Conservation (phyloP, 2,888 invertebrate genomes). For the Hirtodrosophila alboralis region DNA sequence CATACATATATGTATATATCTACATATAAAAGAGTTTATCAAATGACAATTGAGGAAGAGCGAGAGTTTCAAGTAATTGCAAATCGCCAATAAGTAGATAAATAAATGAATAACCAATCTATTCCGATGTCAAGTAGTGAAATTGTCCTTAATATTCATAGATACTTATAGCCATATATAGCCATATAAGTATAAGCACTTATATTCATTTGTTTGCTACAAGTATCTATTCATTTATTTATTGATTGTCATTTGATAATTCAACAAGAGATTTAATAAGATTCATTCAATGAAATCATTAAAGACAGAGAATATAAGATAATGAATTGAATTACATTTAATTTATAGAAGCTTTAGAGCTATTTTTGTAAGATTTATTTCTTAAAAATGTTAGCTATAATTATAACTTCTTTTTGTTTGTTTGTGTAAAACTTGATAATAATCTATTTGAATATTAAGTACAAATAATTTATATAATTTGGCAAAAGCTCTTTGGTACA, state of each 20-base stretch:
- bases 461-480: too few relatives aligned
- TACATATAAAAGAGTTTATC: constrained; percentile 35
- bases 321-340: too few relatives aligned
- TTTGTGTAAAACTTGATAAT: too few relatives aligned
- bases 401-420: too few relatives aligned
- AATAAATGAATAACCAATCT: constrained; percentile 29
- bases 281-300: constrained; percentile 16
- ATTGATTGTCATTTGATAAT: background rate
- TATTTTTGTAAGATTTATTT: too few relatives aligned
- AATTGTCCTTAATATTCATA: constrained; percentile 72
- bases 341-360: too few relatives aligned
- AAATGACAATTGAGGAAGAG: constrained; percentile 68
- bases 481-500: too few relatives aligned
- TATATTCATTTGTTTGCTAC: too few relatives aligned
- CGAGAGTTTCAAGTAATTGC: constrained; percentile 68
- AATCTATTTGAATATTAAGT: too few relatives aligned
- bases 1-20: constrained; percentile 4
- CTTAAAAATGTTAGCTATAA: too few relatives aligned
- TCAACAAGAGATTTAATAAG: background rate
- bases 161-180: constrained; percentile 7
- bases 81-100: constrained; percentile 27
- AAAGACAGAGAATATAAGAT: too few relatives aligned
- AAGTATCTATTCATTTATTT: background rate
- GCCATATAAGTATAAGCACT: constrained; percentile 7
- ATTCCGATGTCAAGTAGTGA: constrained; percentile 66